Evolutionary conservation across 2,113 vertebrate genomes (phyloP).

Genomic region (Mirza zaza): DNA sequence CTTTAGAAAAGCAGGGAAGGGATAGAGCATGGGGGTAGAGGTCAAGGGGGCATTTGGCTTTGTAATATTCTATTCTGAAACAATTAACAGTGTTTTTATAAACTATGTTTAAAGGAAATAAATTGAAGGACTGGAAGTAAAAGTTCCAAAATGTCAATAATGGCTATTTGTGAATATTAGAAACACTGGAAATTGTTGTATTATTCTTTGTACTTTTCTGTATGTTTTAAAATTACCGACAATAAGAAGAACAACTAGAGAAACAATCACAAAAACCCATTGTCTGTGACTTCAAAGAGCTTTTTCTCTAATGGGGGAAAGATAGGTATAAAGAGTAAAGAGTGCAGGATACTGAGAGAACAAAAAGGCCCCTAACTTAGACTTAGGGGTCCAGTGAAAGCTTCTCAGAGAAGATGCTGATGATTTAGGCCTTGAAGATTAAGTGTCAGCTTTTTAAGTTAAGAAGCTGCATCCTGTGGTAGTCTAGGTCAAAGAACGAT

Average conservation of each 20-base stretch:
- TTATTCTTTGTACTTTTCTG: constrained; percentile 6
- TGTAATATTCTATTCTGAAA: constrained; percentile 11
- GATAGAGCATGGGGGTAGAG: not conserved
- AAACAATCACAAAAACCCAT: not conserved
- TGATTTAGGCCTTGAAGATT: not conserved
- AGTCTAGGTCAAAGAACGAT: not conserved
- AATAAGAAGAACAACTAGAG: not conserved
- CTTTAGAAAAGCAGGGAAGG: not conserved
- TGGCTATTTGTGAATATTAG: not conserved
- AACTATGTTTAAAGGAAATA: constrained; percentile 25
- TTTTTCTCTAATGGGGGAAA: not conserved
- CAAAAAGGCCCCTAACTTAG: not conserved
- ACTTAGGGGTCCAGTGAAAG: not conserved
- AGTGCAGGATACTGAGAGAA: not conserved
- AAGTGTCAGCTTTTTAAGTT: not conserved
- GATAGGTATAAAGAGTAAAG: not conserved
- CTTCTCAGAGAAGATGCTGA: not conserved
- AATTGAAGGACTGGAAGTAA: constrained; percentile 11
- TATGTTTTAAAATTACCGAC: not conserved
- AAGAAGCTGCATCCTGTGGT: not conserved
- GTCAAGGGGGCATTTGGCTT: not conserved
- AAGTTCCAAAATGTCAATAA: not conserved
- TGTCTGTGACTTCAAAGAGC: not conserved
- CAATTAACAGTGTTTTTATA: not conserved
- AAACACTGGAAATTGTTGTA: not conserved